A percentile compares a stretch with the other conserved stretches of the same genome.
phyloP scores from a whole-genome alignment of 2,797 vertebrate genomes.

The Rhyacichthys aspro region DNA sequence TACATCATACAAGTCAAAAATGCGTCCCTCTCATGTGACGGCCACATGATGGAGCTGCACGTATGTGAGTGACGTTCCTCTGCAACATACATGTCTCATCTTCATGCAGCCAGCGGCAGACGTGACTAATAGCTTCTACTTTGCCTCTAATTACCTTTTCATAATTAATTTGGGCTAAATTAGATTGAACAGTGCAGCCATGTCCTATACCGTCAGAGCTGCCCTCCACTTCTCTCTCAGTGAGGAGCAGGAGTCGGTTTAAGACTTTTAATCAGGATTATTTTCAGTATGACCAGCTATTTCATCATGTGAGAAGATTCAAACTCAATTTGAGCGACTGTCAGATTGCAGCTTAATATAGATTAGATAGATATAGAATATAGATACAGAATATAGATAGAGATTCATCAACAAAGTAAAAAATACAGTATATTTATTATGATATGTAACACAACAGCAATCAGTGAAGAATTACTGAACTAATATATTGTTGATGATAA shows the following conservation, averaged over 20 bases:
- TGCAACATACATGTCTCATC: slow-evolving; percentile 19
- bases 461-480: too few species aligned
- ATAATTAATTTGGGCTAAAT: slow-evolving; percentile 64
- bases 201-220: too few species aligned
- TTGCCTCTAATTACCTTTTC: slow-evolving; percentile 61
- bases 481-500: too few species aligned
- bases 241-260: neutral
- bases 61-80: slow-evolving; percentile 7
- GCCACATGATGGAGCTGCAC: slow-evolving; percentile 30
- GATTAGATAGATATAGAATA: too few species aligned
- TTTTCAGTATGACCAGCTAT: neutral
- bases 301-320: slow-evolving; percentile 10
- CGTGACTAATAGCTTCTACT: slow-evolving; percentile 52
- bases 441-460: too few species aligned
- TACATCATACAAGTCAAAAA: neutral
- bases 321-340: neutral
- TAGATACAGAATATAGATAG: too few species aligned
- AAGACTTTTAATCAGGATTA: neutral
- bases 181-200: slow-evolving; percentile 43
- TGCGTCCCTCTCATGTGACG: slow-evolving; percentile 27
- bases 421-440: too few species aligned
- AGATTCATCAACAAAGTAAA: too few species aligned
- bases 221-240: slow-evolving; percentile 24
- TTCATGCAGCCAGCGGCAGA: slow-evolving; percentile 23
- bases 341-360: neutral